Evolutionary conservation across 2,888 invertebrate genomes (phyloP).

Genomic region (Orgyia antiqua): DNA sequence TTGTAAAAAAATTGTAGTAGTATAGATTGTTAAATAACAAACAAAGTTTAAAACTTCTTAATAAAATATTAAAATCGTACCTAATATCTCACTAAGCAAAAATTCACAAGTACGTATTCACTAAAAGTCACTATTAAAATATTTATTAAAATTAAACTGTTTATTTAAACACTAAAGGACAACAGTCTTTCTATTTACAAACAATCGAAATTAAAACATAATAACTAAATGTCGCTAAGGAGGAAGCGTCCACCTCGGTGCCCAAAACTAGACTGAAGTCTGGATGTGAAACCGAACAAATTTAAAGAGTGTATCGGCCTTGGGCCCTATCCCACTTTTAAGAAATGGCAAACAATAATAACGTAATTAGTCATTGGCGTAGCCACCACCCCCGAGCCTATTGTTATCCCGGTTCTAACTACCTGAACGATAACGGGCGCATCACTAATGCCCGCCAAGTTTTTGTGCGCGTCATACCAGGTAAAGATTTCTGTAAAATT

Average conservation of each 20-base stretch:
- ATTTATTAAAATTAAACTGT: no score
- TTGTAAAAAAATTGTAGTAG: no score
- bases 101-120: no score
- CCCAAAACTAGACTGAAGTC: constrained; percentile 69
- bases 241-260: constrained; percentile 58
- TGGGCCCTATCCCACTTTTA: constrained; percentile 57
- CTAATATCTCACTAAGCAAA: no score
- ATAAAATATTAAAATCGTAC: no score
- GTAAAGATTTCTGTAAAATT: constrained; percentile 51
- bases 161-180: no score
- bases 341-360: constrained; percentile 27
- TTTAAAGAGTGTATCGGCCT: constrained; percentile 70
- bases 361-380: constrained; percentile 45
- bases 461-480: constrained; percentile 38
- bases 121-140: no score
- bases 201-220: constrained; percentile 36
- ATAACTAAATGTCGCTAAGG: constrained; percentile 19
- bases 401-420: constrained; percentile 24
- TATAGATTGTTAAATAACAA: no score
- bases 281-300: constrained; percentile 59
- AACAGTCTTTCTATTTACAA: constrained; percentile 59
- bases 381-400: constrained; percentile 31
- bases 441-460: constrained; percentile 35
- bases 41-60: no score
- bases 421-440: constrained; percentile 22